Evolutionary conservation across 2,797 vertebrate species (phyloP), one percentile per base, ranked within the genome.

Genomic region (Galago senegalensis): DNA sequence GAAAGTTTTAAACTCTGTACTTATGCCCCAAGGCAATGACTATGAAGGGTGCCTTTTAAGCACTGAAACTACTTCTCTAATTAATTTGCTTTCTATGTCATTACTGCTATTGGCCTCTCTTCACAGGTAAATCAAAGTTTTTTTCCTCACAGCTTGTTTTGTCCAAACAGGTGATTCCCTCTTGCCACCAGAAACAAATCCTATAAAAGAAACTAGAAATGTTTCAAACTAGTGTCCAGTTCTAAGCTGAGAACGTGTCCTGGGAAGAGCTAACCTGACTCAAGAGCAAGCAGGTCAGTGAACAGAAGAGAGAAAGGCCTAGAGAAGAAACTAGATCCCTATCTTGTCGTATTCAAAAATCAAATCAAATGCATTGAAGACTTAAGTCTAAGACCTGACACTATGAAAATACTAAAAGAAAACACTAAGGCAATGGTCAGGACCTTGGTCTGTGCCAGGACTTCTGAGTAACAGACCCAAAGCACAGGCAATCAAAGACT

Each of bases 31-130:
- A 81, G 70, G 85, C 87, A 90, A 95, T 94, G 95, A 90, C 58
- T 80, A 31, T 67, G n/a, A 84, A 91, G 18, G 40, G 25, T 83
- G 69, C 31, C 60, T 87, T 95, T 90, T 92, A 97, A 93, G 73
- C 79, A 86, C 84, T 92, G 87, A 16, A 96, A 96, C 34, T 88
- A 94, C 87, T 87, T 96, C 46, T 91, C 89, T 93, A 95, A 88
- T 92, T 93, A 95, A 91, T 92, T 93, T 95, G 29, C 16, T 82
- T 94, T 87, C 93, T 83, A 87, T 77, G 43, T 82, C 88, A 46
- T 87, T 93, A 67, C 29, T 97, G 34, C 53, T 76, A 1, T 61
- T 94, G 69, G 70, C 37, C 40, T 90, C 65, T 91, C 88, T 95
- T 87, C 60, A 77, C 17, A 89, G 73, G 37, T 88, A 72, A 4